phyloP scores from a whole-genome alignment of 2,113 vertebrate species.

The Genyomyrus donnyi region DNA sequence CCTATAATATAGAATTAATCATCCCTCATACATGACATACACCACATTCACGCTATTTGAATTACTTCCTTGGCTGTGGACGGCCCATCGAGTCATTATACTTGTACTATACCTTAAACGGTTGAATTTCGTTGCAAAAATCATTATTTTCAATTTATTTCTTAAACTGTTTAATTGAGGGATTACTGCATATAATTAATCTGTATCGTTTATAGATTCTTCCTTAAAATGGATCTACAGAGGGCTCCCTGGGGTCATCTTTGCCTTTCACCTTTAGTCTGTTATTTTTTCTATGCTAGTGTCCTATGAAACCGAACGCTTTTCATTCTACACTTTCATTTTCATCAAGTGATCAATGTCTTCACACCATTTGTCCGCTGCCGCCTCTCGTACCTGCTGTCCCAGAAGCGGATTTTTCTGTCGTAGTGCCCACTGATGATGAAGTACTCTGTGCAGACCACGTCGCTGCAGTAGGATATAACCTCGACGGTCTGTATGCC shows the following conservation, averaged over 20 bases:
- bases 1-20: neutral
- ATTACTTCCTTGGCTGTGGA: neutral
- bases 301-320: neutral
- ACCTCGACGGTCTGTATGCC: slow-evolving; percentile 65
- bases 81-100: neutral
- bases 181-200: neutral
- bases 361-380: neutral
- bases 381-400: slow-evolving; percentile 62
- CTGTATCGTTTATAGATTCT: neutral
- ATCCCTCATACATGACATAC: neutral
- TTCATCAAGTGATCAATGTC: neutral
- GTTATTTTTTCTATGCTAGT: neutral
- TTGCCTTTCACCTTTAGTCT: neutral
- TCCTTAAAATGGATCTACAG: neutral
- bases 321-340: neutral
- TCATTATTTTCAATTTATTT: neutral
- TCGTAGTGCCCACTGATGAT: slow-evolving; percentile 79
- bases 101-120: neutral
- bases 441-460: slow-evolving; percentile 69
- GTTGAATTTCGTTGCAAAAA: neutral
- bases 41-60: neutral
- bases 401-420: slow-evolving; percentile 78
- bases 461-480: slow-evolving; percentile 73
- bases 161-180: neutral
- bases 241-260: neutral